These are phyloP conservation scores for Brachystomella parvula DNA, from an alignment of 1,140 invertebrate species.

Conservation along the genomic window DNA sequence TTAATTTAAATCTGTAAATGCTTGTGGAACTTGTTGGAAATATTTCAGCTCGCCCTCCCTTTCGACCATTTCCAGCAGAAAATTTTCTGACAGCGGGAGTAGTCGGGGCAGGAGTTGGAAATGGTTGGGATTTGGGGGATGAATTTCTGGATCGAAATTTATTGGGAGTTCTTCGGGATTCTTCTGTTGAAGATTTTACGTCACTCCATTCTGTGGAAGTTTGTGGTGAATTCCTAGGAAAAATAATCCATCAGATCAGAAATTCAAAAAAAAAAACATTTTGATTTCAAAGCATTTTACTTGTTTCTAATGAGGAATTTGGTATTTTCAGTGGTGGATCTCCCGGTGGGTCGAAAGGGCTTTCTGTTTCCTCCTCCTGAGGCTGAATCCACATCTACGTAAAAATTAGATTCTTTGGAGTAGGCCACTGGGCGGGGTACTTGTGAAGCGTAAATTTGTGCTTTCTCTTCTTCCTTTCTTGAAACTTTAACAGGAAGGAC, in stretches of 20 bases:
- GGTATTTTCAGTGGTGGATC: constrained; percentile 17
- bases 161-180: too few species aligned
- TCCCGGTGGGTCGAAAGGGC: constrained; percentile 14
- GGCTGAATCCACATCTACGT: constrained; percentile 30
- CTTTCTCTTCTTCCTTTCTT: constrained; percentile 29
- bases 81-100: too few species aligned
- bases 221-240: not conserved
- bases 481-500: constrained; percentile 32
- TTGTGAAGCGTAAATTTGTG: constrained; percentile 34
- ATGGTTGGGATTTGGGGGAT: too few species aligned
- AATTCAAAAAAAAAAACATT: not conserved
- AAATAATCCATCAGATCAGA: not conserved
- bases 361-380: constrained; percentile 32
- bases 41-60: not conserved
- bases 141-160: too few species aligned
- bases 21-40: constrained; percentile 46
- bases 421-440: constrained; percentile 34
- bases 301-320: constrained; percentile 29
- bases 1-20: constrained; percentile 65
- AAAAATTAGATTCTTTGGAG: constrained; percentile 30
- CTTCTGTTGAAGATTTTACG: too few species aligned
- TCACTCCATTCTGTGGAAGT: constrained; percentile 31
- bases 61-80: too few species aligned
- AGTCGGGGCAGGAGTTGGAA: too few species aligned
- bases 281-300: not conserved